phyloP scores from a whole-genome alignment of 2,888 invertebrate genomes.

The Ceraclea dissimilis region DNA sequence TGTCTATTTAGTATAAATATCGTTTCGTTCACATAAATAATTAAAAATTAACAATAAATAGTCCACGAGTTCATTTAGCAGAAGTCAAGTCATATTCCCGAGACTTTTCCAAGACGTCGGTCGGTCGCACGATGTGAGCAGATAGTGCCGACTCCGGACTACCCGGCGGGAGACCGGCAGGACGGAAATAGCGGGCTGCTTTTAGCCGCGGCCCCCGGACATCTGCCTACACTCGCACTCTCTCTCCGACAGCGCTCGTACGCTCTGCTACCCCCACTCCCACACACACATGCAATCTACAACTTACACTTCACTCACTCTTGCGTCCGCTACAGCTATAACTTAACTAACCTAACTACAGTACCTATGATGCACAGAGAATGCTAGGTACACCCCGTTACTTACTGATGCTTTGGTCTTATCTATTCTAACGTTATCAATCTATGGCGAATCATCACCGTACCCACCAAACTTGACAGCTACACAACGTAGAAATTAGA shows the following conservation, averaged over 20 bases:
- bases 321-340: not conserved
- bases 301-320: constrained; percentile 26
- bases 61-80: constrained; percentile 58
- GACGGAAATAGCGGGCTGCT: constrained; percentile 49
- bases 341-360: no score
- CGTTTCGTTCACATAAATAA: constrained; percentile 27
- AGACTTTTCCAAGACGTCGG: constrained; percentile 78
- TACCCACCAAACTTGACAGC: no score
- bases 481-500: no score
- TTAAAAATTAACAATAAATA: constrained; percentile 9
- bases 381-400: no score
- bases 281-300: constrained; percentile 16
- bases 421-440: no score
- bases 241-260: constrained; percentile 21
- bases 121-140: constrained; percentile 88
- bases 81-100: constrained; percentile 69
- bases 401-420: no score
- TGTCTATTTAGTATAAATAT: constrained; percentile 22
- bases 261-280: not conserved
- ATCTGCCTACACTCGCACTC: constrained; percentile 15
- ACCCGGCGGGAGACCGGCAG: constrained; percentile 34
- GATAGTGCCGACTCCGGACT: constrained; percentile 51
- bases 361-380: no score
- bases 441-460: no score
- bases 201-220: constrained; percentile 30